Base-by-base conservation (phyloP, 1,140 invertebrate species). In the Bathynomus jamesi region DNA sequence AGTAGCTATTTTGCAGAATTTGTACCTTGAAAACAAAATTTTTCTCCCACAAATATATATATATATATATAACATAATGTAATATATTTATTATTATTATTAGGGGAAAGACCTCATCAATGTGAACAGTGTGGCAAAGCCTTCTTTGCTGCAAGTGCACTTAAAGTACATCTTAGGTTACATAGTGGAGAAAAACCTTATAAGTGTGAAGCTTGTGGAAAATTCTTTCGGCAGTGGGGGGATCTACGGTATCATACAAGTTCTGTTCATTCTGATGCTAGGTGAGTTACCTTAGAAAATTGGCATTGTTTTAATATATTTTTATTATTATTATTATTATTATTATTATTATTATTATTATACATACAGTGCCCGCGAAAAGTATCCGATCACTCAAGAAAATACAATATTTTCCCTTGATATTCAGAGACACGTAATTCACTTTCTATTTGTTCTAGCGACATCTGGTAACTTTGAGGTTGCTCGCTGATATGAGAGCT, bases 261-360 rank as follows among this genome's bases (percentile, higher is more conserved):
- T 0, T 93, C 91, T 3, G 85, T 93, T 67, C 94, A 96, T 81
- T 92, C 91, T 2, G 87, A 87, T 60, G 83, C 89, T 79, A 91
- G 74, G 74, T 75, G n/a, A 60, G 69, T 5, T 27, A 0, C 11
- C 24, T 53, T 17, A 67, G 21, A 24, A 63, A 63, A 28, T 63
- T 8, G 21, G 7, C 25, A 13, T 64, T 29, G 11, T 1, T 27
- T n/a, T n/a, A n/a, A n/a, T n/a, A n/a, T n/a, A n/a, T n/a, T n/a
- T n/a, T n/a, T n/a, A n/a, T n/a, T n/a, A n/a, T n/a, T n/a, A n/a
- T n/a, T n/a, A n/a, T n/a, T n/a, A n/a, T n/a, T n/a, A n/a, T n/a
- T n/a, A n/a, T n/a, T n/a, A n/a, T n/a, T n/a, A n/a, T n/a, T n/a
- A n/a, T n/a, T n/a, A n/a, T n/a, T n/a, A n/a, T n/a, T n/a, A n/a